These are phyloP conservation scores for Solea solea DNA, from an alignment of 2,113 vertebrate species.

Conservation along the genomic window DNA sequence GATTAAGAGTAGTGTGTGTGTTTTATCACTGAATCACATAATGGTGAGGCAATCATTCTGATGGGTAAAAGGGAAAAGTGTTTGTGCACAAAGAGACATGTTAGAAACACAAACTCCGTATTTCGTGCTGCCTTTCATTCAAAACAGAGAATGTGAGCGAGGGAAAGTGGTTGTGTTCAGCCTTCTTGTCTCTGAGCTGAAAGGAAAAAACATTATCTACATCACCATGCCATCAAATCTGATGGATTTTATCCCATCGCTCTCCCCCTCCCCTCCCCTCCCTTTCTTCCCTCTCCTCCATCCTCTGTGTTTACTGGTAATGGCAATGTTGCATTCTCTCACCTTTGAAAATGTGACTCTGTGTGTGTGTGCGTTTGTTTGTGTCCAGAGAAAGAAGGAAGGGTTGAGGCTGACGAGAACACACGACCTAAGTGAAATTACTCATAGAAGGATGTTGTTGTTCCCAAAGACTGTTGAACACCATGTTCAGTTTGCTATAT, in stretches of 20 bases:
- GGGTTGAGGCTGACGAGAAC: conserved; percentile 22
- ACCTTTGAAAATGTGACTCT: conserved; percentile 67
- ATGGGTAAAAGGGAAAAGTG: conserved; percentile 62
- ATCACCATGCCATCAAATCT: conserved; percentile 81
- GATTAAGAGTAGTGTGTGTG: conserved; percentile 60
- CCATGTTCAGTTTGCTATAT: conserved; percentile 53
- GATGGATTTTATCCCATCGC: conserved; percentile 71
- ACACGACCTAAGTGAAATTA: conserved; percentile 61
- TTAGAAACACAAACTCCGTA: conserved; percentile 50
- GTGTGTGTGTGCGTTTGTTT: conserved; percentile 49
- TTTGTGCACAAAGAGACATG: conserved; percentile 60
- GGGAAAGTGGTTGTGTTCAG: conserved; percentile 66
- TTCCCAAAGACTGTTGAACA: conserved; percentile 61
- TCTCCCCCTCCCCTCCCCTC: background rate
- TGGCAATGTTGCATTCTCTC: conserved; percentile 70
- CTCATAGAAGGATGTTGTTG: conserved; percentile 75
- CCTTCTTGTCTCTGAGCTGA: conserved; percentile 71
- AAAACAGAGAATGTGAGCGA: conserved; percentile 54
- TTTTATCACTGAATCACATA: conserved; percentile 70
- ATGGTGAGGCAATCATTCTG: conserved; percentile 65
- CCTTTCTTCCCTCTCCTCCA: conserved; percentile 48
- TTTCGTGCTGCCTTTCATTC: conserved; percentile 59
- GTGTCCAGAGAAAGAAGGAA: conserved; percentile 39
- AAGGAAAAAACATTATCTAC: conserved; percentile 80
- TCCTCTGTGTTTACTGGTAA: conserved; percentile 69